Conservation (phyloP, 2,797 vertebrate species). For the Zenarchopterus dispar region DNA sequence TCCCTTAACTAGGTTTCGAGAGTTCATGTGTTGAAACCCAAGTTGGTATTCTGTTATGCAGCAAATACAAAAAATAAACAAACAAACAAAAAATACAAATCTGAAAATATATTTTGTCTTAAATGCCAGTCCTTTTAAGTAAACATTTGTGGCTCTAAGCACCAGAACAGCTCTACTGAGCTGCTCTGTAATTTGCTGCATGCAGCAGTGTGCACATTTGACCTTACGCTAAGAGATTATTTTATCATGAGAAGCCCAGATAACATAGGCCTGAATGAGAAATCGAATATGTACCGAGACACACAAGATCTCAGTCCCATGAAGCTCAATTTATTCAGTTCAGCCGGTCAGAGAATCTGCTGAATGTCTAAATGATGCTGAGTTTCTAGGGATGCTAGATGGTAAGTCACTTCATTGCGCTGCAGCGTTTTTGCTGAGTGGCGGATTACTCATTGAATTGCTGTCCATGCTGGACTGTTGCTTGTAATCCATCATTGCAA, state of each 20-base stretch:
- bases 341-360: slow-evolving; percentile 12
- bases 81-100: slow-evolving; percentile 43
- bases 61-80: slow-evolving; percentile 19
- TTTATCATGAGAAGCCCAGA: slow-evolving; percentile 41
- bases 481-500: slow-evolving; percentile 67
- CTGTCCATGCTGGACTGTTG: slow-evolving; percentile 53
- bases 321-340: slow-evolving; percentile 11
- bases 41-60: slow-evolving; percentile 25
- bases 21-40: not conserved
- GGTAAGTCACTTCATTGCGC: slow-evolving; percentile 48
- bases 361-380: slow-evolving; percentile 21
- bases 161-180: slow-evolving; percentile 45
- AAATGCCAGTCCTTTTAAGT: slow-evolving; percentile 45
- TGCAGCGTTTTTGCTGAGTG: slow-evolving; percentile 57
- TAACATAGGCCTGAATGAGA: slow-evolving; percentile 49
- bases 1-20: too few relatives aligned
- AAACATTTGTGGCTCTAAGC: slow-evolving; percentile 51
- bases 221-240: slow-evolving; percentile 46
- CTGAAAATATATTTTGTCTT: slow-evolving; percentile 39
- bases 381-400: slow-evolving; percentile 37
- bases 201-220: slow-evolving; percentile 54
- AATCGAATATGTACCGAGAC: slow-evolving; percentile 40
- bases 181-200: slow-evolving; percentile 55
- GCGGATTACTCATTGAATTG: slow-evolving; percentile 54
- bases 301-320: slow-evolving; percentile 34